Evolutionary conservation across 92 coral and sea anemone species (phyloP), one percentile per base, ranked within the genome.

Genomic region (Palythoa heliodiscus): DNA sequence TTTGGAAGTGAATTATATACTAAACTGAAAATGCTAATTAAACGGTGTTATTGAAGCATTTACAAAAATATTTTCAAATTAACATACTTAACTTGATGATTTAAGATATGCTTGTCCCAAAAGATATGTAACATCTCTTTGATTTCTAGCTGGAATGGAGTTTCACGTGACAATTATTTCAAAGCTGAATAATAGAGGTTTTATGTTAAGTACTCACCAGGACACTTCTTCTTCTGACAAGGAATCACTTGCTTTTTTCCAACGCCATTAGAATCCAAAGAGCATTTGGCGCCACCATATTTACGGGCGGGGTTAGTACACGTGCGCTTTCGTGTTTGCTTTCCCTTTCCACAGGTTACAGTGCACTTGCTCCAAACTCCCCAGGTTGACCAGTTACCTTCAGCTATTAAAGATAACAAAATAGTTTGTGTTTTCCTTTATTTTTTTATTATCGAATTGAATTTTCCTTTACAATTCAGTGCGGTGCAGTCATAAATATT

Each of bases 261-360:
- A 19, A n/a, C 23, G 22, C 69, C 69, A 63, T 9, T 63, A 24
- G 69, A 19, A 63, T 63, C 69, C 69, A 63, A 63, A 11, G 11
- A 19, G 50, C 78, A 75, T 25, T 75, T 48, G 2, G 38, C 61
- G 1, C 78, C 78, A 2, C 78, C 63, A 48, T 74, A n/a, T 74
- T 50, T 52, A 1, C 61, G 78, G 78, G 78, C 40, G 20, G 78
- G 78, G 61, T 52, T 75, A 5, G 63, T 75, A 48, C 78, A 75
- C 78, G 63, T 52, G 43, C 78, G 78, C 4, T 20, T 2, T 2
- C 78, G 78, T 75, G 17, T 75, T 48, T 22, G 4, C 15, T 10
- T 52, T 15, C 78, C 78, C 1, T 16, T 15, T 10, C 78, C 78
- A 75, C 78, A 75, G 4, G 78, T 50, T 24, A 14, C 78, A 13